phyloP scores from a whole-genome alignment of 1,140 invertebrate genomes.

The silkworm (Bombyx mori) region ASM3026992v2 NC_085118.1:7932501-7933000 shows the following conservation, averaged over 20 bases:
- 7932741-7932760: constrained; percentile 45
- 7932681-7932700: constrained; percentile 14
- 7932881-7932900: constrained; percentile 67
- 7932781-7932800: constrained; percentile 62
- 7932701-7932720: constrained; percentile 27
- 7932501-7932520: no score
- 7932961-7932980: constrained; percentile 50
- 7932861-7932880: constrained; percentile 66
- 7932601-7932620: no score
- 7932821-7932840: constrained; percentile 63
- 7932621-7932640: no score
- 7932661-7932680: no score
- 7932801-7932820: constrained; percentile 70
- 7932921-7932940: constrained; percentile 58
- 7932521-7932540: no score
- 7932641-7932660: no score
- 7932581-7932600: no score
- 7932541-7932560: no score
- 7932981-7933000: constrained; percentile 66
- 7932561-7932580: no score
- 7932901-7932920: constrained; percentile 65
- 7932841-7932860: constrained; percentile 63
- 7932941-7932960: constrained; percentile 68
- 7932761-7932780: constrained; percentile 42
- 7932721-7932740: constrained; percentile 23